phyloP scores from a whole-genome alignment of 2,797 vertebrate species.

The Fistularia tabacaria region DNA sequence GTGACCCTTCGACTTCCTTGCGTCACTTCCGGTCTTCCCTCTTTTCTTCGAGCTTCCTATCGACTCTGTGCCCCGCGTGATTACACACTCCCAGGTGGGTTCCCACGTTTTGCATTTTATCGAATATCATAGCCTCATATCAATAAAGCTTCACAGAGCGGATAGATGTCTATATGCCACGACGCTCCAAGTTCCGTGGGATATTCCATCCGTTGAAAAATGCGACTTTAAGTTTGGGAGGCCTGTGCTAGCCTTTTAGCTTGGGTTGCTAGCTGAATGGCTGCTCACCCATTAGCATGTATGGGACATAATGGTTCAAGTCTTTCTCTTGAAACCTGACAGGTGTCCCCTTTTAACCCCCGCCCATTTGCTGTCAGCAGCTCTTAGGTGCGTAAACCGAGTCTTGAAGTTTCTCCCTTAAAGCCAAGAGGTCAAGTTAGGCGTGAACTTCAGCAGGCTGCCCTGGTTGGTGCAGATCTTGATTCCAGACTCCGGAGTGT shows the following conservation, averaged over 20 bases:
- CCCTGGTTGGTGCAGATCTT: constrained; percentile 16
- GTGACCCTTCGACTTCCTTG: accelerated
- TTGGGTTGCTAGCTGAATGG: constrained; percentile 25
- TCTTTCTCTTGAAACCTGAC: too few species aligned
- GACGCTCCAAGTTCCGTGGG: not conserved
- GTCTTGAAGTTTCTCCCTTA: too few species aligned
- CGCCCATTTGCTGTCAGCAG: too few species aligned
- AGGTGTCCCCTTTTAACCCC: too few species aligned
- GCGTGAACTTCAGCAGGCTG: not conserved
- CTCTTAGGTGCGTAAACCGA: too few species aligned
- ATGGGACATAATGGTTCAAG: not conserved
- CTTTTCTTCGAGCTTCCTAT: constrained; percentile 43
- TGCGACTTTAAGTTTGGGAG: constrained; percentile 5
- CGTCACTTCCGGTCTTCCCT: constrained; percentile 53
- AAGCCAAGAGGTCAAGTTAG: not conserved
- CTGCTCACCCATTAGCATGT: constrained; percentile 1
- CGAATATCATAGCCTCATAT: not conserved
- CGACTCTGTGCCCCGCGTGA: constrained; percentile 61
- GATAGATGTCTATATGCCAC: accelerated
- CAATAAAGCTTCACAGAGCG: accelerated
- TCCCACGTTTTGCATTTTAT: constrained; percentile 1
- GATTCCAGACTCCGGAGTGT: constrained; percentile 17
- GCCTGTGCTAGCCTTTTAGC: constrained; percentile 47
- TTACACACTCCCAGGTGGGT: constrained; percentile 67
- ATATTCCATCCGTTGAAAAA: too few species aligned